phyloP scores from a whole-genome alignment of 2,113 vertebrate species.

The Beaufortia kweichowensis region DNA sequence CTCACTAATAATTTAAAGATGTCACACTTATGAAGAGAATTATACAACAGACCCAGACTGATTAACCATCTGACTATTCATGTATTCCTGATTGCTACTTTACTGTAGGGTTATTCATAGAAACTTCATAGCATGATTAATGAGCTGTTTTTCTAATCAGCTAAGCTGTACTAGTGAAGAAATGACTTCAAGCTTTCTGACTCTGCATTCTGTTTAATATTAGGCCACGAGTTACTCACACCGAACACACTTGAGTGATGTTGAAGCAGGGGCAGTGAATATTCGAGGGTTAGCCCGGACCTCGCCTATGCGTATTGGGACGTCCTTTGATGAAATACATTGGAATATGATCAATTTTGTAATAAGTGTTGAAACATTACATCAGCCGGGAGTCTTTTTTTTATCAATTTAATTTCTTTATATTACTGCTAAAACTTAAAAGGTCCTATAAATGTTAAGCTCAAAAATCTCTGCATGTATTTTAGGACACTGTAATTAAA shows the following conservation, averaged over 20 bases:
- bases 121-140: constrained; percentile 41
- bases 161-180: constrained; percentile 27
- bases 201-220: constrained; percentile 34
- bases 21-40: constrained; percentile 3
- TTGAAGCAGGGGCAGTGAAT: neutral
- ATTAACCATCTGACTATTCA: constrained; percentile 43
- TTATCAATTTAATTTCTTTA: too few relatives aligned
- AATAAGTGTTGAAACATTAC: too few relatives aligned
- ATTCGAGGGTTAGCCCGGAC: too few relatives aligned
- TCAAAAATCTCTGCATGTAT: too few relatives aligned
- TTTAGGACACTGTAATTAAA: too few relatives aligned
- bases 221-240: constrained; percentile 3
- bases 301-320: too few relatives aligned
- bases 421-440: too few relatives aligned
- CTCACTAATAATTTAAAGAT: constrained; percentile 21
- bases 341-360: too few relatives aligned
- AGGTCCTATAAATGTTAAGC: too few relatives aligned
- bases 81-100: constrained; percentile 44
- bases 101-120: constrained; percentile 37
- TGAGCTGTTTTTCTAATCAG: constrained; percentile 43
- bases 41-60: constrained; percentile 5
- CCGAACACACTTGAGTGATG: neutral
- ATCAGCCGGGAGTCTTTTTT: too few relatives aligned
- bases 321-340: too few relatives aligned
- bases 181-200: constrained; percentile 42